Evolutionary conservation across 2,888 invertebrate species (phyloP).

Genomic region (Idaea aversata): DNA sequence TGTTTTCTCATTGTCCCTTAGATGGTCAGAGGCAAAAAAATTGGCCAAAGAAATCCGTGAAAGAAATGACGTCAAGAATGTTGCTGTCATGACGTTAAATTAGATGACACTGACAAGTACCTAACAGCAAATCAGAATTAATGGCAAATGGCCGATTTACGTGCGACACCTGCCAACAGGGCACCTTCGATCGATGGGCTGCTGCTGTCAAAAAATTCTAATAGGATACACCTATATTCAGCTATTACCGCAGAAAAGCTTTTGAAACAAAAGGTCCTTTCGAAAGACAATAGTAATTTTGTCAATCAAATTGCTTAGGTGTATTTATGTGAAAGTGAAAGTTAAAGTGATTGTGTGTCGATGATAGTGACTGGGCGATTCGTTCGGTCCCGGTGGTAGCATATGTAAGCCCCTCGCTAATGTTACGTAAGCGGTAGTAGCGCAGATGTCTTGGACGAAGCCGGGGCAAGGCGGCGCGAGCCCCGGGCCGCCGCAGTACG

Average conservation of each 20-base stretch:
- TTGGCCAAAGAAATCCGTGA: too few species aligned
- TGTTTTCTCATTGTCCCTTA: too few species aligned
- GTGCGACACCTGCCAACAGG: slow-evolving; percentile 75
- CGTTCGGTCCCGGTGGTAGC: slow-evolving; percentile 44
- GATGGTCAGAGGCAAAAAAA: too few species aligned
- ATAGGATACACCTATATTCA: slow-evolving; percentile 48
- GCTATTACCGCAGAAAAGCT: slow-evolving; percentile 29
- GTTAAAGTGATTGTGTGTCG: slow-evolving; percentile 45
- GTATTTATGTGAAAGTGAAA: slow-evolving; percentile 56
- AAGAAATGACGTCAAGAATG: too few species aligned
- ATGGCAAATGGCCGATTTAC: slow-evolving; percentile 27
- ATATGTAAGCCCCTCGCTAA: slow-evolving; percentile 65
- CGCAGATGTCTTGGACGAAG: slow-evolving; percentile 75
- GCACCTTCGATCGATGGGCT: slow-evolving; percentile 79
- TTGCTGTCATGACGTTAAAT: too few species aligned
- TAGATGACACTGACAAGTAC: not conserved
- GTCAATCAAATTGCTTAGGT: not conserved
- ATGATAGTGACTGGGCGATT: slow-evolving; percentile 67
- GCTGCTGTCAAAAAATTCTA: slow-evolving; percentile 73
- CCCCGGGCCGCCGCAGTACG: slow-evolving; percentile 55
- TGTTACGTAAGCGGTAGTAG: slow-evolving; percentile 74
- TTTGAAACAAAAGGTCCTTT: not conserved
- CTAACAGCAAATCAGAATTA: not conserved
- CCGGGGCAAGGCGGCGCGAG: slow-evolving; percentile 53
- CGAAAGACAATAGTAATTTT: not conserved